These are phyloP conservation scores for Pseudomugil gertrudae DNA, from an alignment of 2,797 vertebrate genomes.

Conservation along the genomic window DNA sequence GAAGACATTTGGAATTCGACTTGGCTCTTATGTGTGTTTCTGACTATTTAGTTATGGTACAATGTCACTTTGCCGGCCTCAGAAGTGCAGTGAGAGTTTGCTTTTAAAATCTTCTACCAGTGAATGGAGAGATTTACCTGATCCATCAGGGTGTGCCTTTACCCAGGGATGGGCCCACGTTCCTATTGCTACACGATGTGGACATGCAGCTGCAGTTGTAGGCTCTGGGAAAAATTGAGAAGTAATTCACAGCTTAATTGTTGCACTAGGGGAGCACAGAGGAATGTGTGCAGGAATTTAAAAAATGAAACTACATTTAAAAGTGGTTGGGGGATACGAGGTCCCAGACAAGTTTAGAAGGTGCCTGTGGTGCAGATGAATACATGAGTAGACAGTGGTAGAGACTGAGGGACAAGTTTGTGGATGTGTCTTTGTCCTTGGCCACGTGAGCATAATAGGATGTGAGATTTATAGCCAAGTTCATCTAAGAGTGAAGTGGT, in stretches of 20 bases:
- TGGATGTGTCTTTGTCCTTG: conserved; percentile 54
- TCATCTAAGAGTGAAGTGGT: conserved; percentile 39
- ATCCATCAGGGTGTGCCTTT: conserved; percentile 12
- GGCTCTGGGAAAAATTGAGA: conserved; percentile 68
- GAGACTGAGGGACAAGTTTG: conserved; percentile 48
- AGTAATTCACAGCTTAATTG: conserved; percentile 63
- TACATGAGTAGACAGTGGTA: conserved; percentile 45
- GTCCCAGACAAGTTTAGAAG: conserved; percentile 44
- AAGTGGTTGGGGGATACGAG: conserved; percentile 29
- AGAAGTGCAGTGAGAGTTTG: neutral
- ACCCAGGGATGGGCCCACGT: conserved; percentile 6
- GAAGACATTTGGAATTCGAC: neutral
- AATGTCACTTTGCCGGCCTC: neutral
- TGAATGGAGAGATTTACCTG: neutral
- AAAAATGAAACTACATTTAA: conserved; percentile 59
- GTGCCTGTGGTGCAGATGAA: conserved; percentile 53
- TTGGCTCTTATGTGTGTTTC: neutral
- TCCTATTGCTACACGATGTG: conserved; percentile 23
- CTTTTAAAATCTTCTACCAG: conserved; percentile 1
- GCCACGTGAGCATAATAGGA: conserved; percentile 48
- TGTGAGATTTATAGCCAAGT: conserved; percentile 62
- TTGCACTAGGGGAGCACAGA: conserved; percentile 68
- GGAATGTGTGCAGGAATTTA: conserved; percentile 81
- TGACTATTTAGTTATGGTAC: conserved; percentile 1
- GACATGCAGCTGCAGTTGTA: conserved; percentile 59